Base-by-base conservation (phyloP, 2,888 invertebrate genomes). In the Andrena hattorfiana region DNA sequence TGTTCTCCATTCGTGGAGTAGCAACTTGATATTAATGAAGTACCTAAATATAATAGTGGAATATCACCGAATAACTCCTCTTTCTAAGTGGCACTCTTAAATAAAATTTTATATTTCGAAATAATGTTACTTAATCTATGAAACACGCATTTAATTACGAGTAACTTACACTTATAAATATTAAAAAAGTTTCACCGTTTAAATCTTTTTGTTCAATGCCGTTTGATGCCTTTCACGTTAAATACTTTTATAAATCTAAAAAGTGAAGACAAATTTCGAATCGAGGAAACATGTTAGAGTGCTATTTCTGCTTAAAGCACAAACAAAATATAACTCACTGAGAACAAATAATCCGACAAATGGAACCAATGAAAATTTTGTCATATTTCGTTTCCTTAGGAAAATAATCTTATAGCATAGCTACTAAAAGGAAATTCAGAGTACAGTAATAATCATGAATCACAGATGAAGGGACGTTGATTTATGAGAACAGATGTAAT, bases 391-490 rank as follows among this genome's bases (percentile, higher is more conserved):
- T 35, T 42, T 60, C 7, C 7, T 60, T n/a, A 7, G 48, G 60
- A 70, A 66, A 59, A 48, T 48, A 60, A 60, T 60, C 30, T 13
- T n/a, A 0, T 28, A 8, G 3, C 30, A 42, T 13, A 42, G 13
- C n/a, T 48, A 6, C 7, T 32, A 20, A 51, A 0, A n/a, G 20
- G 13, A 42, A 51, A 30, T 23, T 67, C 20, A 13, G 30, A 1
- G 28, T 32, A 6, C 51, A 13, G 67, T 30, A 68, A 54, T 68
- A 30, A 54, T 68, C 67, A 16, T 68, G 30, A 51, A 54, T 68
- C 30, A 51, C 7, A 51, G n/a, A 4, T 13, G 30, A 23, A 68
- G 10, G 32, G 32, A 68, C 51, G 23, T 20, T n/a, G 20, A 68
- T 68, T 51, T 28, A 68, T 32, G 51, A 28, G 30, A 30, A 28